These are phyloP conservation scores for Heteractis magnifica DNA, from an alignment of 92 coral and sea anemone genomes.

Conservation along the genomic window DNA sequence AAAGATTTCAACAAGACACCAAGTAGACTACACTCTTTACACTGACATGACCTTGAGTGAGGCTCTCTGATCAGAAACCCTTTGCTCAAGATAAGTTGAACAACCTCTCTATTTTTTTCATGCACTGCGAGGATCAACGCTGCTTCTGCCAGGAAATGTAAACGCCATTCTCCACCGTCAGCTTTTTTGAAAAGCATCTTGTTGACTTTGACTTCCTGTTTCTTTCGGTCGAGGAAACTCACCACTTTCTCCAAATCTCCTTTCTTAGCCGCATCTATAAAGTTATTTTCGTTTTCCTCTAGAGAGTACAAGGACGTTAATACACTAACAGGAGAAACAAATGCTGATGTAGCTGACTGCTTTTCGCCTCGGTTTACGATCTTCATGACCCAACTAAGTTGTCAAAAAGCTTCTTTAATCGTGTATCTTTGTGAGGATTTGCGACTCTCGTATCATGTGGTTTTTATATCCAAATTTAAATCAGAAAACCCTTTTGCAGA, in stretches of 20 bases:
- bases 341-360: not conserved
- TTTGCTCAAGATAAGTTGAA: conserved; percentile 57
- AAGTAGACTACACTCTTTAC: conserved; percentile 50
- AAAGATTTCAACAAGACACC: conserved; percentile 69
- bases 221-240: conserved; percentile 9
- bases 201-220: conserved; percentile 3
- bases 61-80: conserved; percentile 67
- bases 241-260: conserved; percentile 19
- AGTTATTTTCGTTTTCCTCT: conserved; percentile 1
- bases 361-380: not conserved
- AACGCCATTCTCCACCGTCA: not conserved
- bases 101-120: conserved; percentile 60
- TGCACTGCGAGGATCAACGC: conserved; percentile 71
- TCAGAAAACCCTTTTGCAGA: not conserved
- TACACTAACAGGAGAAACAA: conserved; percentile 17
- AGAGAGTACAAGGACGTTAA: conserved; percentile 7
- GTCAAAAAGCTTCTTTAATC: not conserved
- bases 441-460: not conserved
- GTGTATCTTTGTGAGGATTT: not conserved
- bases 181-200: conserved; percentile 3
- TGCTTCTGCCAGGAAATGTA: conserved; percentile 11
- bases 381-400: not conserved
- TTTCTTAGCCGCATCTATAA: conserved; percentile 23
- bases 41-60: conserved; percentile 58
- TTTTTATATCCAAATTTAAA: not conserved